These are phyloP conservation scores for Melanotaenia duboulayi DNA, from an alignment of 2,113 vertebrate species.

Conservation along the genomic window DNA sequence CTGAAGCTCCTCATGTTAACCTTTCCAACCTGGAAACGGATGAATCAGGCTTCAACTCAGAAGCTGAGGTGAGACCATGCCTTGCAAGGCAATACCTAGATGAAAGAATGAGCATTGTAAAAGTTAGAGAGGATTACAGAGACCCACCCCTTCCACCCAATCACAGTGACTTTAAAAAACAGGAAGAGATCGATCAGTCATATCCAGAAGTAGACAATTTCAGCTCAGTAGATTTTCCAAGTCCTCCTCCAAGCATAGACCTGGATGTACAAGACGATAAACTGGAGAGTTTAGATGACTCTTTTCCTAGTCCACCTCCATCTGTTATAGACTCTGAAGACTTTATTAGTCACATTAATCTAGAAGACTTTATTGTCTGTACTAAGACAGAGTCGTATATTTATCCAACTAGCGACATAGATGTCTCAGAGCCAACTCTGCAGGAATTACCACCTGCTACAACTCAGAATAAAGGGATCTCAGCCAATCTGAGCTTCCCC, in stretches of 20 bases:
- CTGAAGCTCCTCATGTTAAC: slow-evolving; percentile 38
- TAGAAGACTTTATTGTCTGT: slow-evolving; percentile 66
- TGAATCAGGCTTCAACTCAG: slow-evolving; percentile 38
- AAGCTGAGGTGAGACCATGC: slow-evolving; percentile 33
- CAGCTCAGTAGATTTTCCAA: slow-evolving; percentile 80
- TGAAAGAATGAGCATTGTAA: slow-evolving; percentile 27
- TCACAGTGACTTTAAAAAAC: slow-evolving; percentile 52
- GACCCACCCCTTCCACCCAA: slow-evolving; percentile 31
- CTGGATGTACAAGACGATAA: slow-evolving; percentile 79
- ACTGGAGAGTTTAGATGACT: slow-evolving; percentile 78
- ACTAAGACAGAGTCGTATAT: slow-evolving; percentile 53
- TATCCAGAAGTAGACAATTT: slow-evolving; percentile 71
- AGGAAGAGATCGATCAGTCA: slow-evolving; percentile 45
- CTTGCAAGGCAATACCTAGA: slow-evolving; percentile 13
- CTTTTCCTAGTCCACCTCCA: slow-evolving; percentile 78
- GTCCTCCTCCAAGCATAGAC: slow-evolving; percentile 78
- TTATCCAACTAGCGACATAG: slow-evolving; percentile 36
- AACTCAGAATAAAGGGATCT: slow-evolving; percentile 77
- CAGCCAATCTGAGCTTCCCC: slow-evolving; percentile 69
- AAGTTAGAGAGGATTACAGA: slow-evolving; percentile 43
- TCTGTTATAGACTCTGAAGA: slow-evolving; percentile 72
- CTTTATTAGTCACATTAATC: slow-evolving; percentile 68
- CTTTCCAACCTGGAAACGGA: slow-evolving; percentile 51
- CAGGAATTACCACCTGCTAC: slow-evolving; percentile 36
- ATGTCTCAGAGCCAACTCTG: slow-evolving; percentile 33